Percentiles rank a stretch among this genome's conserved stretches.
Evolutionary conservation across 2,888 invertebrate species (phyloP).

Genomic region (Cataglyphis altisquamis): DNA sequence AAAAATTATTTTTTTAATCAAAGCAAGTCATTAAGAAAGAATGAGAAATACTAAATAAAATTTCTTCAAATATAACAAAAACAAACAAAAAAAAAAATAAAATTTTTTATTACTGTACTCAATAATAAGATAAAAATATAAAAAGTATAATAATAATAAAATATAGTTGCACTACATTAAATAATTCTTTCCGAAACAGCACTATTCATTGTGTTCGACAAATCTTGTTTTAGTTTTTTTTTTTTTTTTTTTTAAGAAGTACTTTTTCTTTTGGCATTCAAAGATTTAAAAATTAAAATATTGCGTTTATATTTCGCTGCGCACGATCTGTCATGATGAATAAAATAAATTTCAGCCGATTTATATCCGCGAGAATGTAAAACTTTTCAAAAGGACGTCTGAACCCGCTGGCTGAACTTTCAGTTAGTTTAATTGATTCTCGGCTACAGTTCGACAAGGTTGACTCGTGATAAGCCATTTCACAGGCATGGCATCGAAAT

Average conservation of each 20-base stretch:
- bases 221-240: not conserved
- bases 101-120: not conserved
- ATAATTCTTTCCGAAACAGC: not conserved
- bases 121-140: not conserved
- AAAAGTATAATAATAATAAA: not conserved
- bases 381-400: conserved; percentile 23
- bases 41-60: too few relatives aligned
- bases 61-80: not conserved
- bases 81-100: not conserved
- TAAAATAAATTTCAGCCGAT: not conserved
- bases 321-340: too few relatives aligned
- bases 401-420: conserved; percentile 68
- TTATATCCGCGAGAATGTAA: not conserved
- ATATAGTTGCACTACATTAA: not conserved
- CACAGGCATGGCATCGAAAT: conserved; percentile 67
- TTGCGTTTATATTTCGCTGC: not conserved
- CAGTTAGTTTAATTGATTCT: conserved; percentile 75
- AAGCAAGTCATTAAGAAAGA: too few relatives aligned
- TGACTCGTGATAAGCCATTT: conserved; percentile 71
- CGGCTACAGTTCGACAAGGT: conserved; percentile 59
- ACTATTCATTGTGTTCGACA: not conserved
- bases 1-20: too few relatives aligned
- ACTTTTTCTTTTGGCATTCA: not conserved
- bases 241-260: not conserved
- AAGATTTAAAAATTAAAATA: not conserved